Evolutionary conservation across 2,888 invertebrate genomes (phyloP).

Genomic region (Seira musarum): DNA sequence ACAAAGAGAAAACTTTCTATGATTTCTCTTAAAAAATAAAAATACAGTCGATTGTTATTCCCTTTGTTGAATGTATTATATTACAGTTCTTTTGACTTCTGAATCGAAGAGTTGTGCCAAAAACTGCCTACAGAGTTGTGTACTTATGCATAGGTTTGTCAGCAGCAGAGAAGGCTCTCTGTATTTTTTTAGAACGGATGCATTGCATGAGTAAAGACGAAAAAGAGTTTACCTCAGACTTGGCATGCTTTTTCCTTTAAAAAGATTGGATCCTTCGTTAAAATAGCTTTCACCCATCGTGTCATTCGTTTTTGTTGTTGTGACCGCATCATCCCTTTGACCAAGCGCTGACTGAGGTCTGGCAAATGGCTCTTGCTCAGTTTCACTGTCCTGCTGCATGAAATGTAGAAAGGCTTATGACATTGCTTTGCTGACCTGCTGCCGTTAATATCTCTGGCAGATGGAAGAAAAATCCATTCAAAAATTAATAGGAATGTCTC

Average conservation of each 20-base stretch:
- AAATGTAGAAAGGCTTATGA: background rate
- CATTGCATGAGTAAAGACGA: background rate
- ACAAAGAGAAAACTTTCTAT: background rate
- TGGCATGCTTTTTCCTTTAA: conserved; percentile 97
- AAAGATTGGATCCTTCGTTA: conserved; percentile 79
- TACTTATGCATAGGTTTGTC: background rate
- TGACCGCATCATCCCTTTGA: conserved; percentile 62
- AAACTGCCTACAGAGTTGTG: background rate
- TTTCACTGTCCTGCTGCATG: conserved; percentile 75
- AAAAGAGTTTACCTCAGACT: conserved; percentile 82
- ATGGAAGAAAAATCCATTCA: background rate
- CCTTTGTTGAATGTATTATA: background rate
- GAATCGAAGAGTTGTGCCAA: background rate
- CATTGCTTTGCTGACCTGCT: too few species aligned
- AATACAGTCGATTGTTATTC: background rate
- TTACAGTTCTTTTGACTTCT: background rate
- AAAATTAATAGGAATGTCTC: background rate
- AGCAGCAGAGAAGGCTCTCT: background rate
- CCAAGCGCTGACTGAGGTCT: conserved; percentile 80
- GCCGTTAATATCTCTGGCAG: background rate
- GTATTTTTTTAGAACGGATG: background rate
- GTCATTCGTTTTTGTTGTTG: conserved; percentile 67
- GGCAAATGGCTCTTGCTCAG: conserved; percentile 79
- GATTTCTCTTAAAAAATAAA: background rate
- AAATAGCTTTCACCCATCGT: conserved; percentile 73